phyloP scores from a whole-genome alignment of 2,888 invertebrate species.

The Athetis lepigone region DNA sequence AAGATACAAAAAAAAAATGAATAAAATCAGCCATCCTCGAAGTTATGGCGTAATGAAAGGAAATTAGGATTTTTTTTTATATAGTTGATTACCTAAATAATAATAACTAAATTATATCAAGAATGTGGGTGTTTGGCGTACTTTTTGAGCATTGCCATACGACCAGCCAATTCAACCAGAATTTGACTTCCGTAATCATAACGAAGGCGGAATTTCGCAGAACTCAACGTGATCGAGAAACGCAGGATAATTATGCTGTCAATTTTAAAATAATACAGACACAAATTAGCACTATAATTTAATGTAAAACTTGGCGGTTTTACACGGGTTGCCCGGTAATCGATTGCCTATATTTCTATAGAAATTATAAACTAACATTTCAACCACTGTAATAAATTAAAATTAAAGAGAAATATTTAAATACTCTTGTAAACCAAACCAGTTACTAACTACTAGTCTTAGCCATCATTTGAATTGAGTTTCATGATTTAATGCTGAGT shows the following conservation, averaged over 20 bases:
- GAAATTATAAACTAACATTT: slow-evolving; percentile 2
- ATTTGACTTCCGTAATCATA: neutral
- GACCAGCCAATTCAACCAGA: too few relatives aligned
- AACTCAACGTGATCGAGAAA: neutral
- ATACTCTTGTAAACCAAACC: slow-evolving; percentile 18
- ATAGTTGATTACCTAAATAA: too few relatives aligned
- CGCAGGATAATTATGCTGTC: neutral
- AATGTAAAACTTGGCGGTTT: neutral
- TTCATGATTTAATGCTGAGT: slow-evolving; percentile 36
- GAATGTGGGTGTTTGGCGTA: too few relatives aligned
- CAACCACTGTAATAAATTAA: slow-evolving; percentile 7
- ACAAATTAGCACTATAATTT: too few relatives aligned
- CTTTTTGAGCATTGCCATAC: too few relatives aligned
- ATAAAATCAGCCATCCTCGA: too few relatives aligned
- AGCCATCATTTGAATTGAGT: slow-evolving; percentile 30
- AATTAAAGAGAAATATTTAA: slow-evolving; percentile 19
- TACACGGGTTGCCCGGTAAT: too few relatives aligned
- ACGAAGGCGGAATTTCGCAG: neutral
- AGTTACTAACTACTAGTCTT: slow-evolving; percentile 25
- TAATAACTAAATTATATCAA: too few relatives aligned
- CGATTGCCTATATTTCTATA: neutral
- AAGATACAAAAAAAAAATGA: too few relatives aligned
- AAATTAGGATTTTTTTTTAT: too few relatives aligned
- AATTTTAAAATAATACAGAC: neutral
- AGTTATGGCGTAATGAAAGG: too few relatives aligned